Evolutionary conservation across 2,888 invertebrate genomes (phyloP).

Genomic region (Marasmarcha lunaedactyla): DNA sequence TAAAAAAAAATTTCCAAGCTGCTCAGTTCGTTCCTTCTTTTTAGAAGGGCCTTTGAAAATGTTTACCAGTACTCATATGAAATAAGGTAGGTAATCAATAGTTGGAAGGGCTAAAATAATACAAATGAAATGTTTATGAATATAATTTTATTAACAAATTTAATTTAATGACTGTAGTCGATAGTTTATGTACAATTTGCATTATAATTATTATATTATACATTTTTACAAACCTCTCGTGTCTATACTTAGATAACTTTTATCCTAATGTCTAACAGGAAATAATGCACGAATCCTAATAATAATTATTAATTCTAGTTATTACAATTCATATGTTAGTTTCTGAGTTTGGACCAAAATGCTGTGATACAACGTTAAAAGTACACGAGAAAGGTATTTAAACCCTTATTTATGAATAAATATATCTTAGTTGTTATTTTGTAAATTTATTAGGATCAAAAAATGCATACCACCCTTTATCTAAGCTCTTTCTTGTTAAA

Average conservation of each 20-base stretch:
- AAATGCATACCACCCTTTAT: no score
- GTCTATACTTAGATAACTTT: constrained; percentile 25
- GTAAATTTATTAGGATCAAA: no score
- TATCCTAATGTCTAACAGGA: constrained; percentile 20
- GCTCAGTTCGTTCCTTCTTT: no score
- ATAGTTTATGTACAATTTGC: constrained; percentile 66
- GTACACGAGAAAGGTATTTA: no score
- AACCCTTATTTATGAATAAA: no score
- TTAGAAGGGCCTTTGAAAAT: no score
- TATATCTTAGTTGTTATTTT: no score
- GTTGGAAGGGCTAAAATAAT: constrained; percentile 27
- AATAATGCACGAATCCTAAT: constrained; percentile 20
- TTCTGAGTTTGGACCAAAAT: no score
- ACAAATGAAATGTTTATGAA: constrained; percentile 56
- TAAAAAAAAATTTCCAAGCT: no score
- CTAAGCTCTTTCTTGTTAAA: no score
- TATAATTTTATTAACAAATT: constrained; percentile 71
- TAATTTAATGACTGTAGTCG: constrained; percentile 70
- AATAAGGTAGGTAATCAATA: background rate
- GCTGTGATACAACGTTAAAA: no score
- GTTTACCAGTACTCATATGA: no score
- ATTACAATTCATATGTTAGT: constrained; percentile 8
- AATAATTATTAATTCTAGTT: constrained; percentile 10
- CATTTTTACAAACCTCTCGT: constrained; percentile 62
- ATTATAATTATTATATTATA: constrained; percentile 45